phyloP scores from a whole-genome alignment of 2,888 invertebrate genomes.

The Mythimna loreyi region DNA sequence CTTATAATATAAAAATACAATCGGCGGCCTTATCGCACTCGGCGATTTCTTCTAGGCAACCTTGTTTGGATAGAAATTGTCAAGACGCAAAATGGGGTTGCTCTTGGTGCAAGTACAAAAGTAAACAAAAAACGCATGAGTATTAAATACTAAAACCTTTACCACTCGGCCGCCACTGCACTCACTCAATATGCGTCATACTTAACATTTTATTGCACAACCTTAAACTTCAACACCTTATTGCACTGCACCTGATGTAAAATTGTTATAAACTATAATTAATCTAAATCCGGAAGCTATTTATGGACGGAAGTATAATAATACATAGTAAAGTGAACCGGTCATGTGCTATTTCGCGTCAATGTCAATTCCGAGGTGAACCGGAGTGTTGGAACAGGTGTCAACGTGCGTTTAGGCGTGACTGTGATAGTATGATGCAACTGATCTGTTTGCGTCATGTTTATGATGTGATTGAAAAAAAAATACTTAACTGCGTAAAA shows the following conservation, averaged over 20 bases:
- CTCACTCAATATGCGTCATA: background rate
- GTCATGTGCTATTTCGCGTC: slow-evolving; percentile 41
- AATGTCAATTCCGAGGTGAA: slow-evolving; percentile 70
- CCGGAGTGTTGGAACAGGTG: slow-evolving; percentile 44
- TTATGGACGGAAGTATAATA: slow-evolving; percentile 56
- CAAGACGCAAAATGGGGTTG: too few species aligned
- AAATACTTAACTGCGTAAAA: too few species aligned
- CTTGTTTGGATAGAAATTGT: too few species aligned
- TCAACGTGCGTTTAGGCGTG: slow-evolving; percentile 30
- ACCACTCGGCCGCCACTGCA: too few species aligned
- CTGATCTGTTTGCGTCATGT: slow-evolving; percentile 4
- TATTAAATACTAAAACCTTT: too few species aligned
- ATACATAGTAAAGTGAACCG: slow-evolving; percentile 26
- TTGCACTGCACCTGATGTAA: slow-evolving; percentile 6
- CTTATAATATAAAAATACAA: too few species aligned
- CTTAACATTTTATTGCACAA: slow-evolving; percentile 3
- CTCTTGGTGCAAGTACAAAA: too few species aligned
- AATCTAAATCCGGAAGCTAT: slow-evolving; percentile 56
- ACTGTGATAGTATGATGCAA: slow-evolving; percentile 47
- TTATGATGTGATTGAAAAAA: background rate
- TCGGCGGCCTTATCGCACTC: too few species aligned
- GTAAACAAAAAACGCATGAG: too few species aligned
- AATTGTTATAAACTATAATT: slow-evolving; percentile 40
- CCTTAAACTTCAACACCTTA: slow-evolving; percentile 15
- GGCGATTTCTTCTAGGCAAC: too few species aligned